phyloP scores from a whole-genome alignment of 2,113 vertebrate genomes.

The Pluvialis apricaria region DNA sequence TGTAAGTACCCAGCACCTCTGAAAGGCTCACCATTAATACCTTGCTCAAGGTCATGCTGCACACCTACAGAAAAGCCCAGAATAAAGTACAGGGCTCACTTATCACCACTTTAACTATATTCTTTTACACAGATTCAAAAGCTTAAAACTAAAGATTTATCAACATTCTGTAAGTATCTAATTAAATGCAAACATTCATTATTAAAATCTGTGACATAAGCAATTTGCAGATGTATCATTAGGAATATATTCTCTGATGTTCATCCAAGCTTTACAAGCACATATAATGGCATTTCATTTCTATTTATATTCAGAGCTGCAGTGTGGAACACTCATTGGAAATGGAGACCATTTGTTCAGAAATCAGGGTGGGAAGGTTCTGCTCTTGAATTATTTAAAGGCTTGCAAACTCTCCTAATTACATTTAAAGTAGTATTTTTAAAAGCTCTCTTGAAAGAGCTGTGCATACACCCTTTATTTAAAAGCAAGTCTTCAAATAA shows the following conservation, averaged over 20 bases:
- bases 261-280: neutral
- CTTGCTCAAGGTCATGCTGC: constrained; percentile 32
- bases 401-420: constrained; percentile 35
- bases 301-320: constrained; percentile 49
- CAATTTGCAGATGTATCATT: neutral
- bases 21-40: neutral
- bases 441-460: neutral
- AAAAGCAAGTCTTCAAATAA: neutral
- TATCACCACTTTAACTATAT: neutral
- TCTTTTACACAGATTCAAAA: neutral
- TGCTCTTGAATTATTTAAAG: constrained; percentile 32
- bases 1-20: neutral
- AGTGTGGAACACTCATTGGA: neutral
- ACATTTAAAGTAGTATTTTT: neutral
- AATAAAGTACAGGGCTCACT: neutral
- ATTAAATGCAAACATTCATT: neutral
- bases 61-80: neutral
- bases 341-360: constrained; percentile 35
- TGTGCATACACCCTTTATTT: neutral
- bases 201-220: constrained; percentile 17
- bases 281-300: constrained; percentile 33
- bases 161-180: neutral
- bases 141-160: neutral
- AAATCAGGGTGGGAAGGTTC: constrained; percentile 24
- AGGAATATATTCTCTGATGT: constrained; percentile 7